Evolutionary conservation across 2,797 vertebrate species (phyloP), one percentile per base, ranked within the genome.

Genomic region (Prionace glauca): DNA sequence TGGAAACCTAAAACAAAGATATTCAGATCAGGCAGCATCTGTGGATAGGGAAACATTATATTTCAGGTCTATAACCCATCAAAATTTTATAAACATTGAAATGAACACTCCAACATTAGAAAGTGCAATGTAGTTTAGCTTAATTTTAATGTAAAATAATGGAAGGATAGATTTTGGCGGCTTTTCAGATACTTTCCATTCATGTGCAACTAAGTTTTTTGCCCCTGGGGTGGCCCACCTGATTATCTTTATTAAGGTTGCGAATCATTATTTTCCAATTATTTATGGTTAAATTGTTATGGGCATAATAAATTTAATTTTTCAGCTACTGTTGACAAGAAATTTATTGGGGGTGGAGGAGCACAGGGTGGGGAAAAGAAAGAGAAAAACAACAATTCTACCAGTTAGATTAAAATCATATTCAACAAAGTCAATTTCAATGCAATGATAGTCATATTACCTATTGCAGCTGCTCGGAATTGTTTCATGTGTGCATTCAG

Each of bases 401-500:
- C 14, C 67, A 93, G 36, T 3, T 18, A 50, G 18, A 16, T 91
- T 72, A 72, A 56, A 32, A 74, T 45, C 16, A 77, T 4, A 74
- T 24, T 74, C 50, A 95, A 95, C 50, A 95, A 94, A 50, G 22
- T 7, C n/a, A 92, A 91, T 60, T n/a, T n/a, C 29, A 92, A 22
- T 26, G 26, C 3, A n/a, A 69, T 41, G 74, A 95, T n/a, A 95
- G 41, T 81, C 29, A 10, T 96, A 97, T 98, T 98, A 99, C 99
- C 99, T 95, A 99, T 98, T 77, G 98, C 98, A 95, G 99, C 99
- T 94, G 98, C 98, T 81, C 97, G 97, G 77, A 99, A 97, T 97
- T 99, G 99, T 96, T 98, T 98, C 99, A 99, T 99, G 96, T 99
- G 99, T 84, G 97, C 98, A 96, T 99, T 98, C 95, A 99, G 97